Base-by-base conservation (phyloP, 2,113 vertebrate species). In the Tragelaphus buxtoni region DNA sequence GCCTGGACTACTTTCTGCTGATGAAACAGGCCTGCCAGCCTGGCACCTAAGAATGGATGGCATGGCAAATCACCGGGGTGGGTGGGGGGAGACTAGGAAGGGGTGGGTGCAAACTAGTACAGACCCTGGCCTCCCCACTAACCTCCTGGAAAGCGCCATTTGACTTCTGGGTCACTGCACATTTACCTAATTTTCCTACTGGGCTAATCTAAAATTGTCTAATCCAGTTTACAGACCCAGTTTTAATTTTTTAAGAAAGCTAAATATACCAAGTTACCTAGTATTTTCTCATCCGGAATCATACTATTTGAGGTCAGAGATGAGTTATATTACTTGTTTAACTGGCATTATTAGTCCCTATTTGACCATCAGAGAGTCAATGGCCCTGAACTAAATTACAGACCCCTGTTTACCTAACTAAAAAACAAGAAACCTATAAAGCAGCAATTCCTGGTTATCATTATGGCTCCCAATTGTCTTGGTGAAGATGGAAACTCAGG, bases 181-280 rank as follows among this genome's bases (percentile, higher is more conserved):
- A 58, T 74, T 95, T 93, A 94, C 63, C 92, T 87, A 88, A 4
- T 97, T 96, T 87, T 96, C 55, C 53, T 88, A 96, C 53, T 88
- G 55, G 58, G 14, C 55, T 96, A 69, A 72, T 83, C 92, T 97
- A 96, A 96, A 97, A 81, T 88, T 63, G 53, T 86, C 76, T 77
- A 95, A 94, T 30, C 92, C 51, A 63, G 86, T 93, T 95, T 96
- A 93, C 20, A 95, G 96, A 81, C 35, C 39, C 85, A 97, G 22
- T 83, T 95, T 47, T 42, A 32, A 58, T 55, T 20, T 76, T 61
- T 87, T 53, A 84, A 82, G 45, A 58, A 58, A 9, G 49, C 74
- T 91, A 96, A 96, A 93, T 89, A 96, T 80, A 84, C 13, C 35
- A 90, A 86, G 10, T 94, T 94, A 92, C 20, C 32, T 85, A 95